Evolutionary conservation across 2,797 vertebrate genomes (phyloP).

Genomic region (Mallotus villosus): DNA sequence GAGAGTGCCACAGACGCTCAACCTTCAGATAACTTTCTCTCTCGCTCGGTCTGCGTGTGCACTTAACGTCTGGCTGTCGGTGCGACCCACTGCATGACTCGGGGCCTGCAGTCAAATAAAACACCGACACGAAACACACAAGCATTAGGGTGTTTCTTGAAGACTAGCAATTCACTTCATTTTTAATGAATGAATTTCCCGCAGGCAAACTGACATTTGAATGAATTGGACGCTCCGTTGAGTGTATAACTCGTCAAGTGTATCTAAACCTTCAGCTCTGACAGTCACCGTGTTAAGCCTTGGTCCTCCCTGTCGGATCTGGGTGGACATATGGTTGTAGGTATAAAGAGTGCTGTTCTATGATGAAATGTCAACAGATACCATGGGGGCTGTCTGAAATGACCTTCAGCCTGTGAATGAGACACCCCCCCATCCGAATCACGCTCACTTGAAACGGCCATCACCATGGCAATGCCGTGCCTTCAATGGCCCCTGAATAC

Average conservation of each 20-base stretch:
- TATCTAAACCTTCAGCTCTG: not conserved
- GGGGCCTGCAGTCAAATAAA: not conserved
- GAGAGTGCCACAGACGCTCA: conserved; percentile 56
- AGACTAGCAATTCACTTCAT: no score
- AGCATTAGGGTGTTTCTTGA: no score
- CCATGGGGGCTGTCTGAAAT: conserved; percentile 53
- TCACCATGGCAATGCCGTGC: conserved; percentile 44
- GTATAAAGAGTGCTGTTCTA: conserved; percentile 38
- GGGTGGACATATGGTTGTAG: conserved; percentile 8
- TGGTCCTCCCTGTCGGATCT: not conserved
- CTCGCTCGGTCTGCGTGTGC: not conserved
- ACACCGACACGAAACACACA: no score
- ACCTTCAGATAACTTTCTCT: conserved; percentile 55
- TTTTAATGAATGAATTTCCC: no score
- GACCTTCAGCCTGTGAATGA: conserved; percentile 60
- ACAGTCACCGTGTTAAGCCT: not conserved
- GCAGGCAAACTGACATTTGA: not conserved
- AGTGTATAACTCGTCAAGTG: not conserved
- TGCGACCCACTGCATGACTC: not conserved
- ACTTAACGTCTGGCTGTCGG: not conserved
- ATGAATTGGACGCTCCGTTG: not conserved
- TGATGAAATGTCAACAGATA: conserved; percentile 69
- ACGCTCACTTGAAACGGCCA: conserved; percentile 32
- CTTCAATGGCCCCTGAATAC: conserved; percentile 30
- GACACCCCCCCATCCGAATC: conserved; percentile 18